Base-by-base conservation (phyloP, 2,113 vertebrate species). In the Halichoerus grypus region DNA sequence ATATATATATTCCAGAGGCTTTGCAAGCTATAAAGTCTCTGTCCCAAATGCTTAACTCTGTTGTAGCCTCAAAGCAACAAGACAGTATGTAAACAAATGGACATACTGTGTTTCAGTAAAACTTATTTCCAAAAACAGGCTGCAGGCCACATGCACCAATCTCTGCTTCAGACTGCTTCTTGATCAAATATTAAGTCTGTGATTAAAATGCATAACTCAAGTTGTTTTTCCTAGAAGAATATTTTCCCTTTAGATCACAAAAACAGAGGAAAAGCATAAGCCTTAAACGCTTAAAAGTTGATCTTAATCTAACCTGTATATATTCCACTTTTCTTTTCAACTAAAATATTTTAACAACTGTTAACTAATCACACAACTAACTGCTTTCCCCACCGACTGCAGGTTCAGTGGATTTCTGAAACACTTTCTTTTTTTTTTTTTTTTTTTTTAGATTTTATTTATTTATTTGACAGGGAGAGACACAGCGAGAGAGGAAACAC, bases 321-420 rank as follows among this genome's bases (percentile, higher is more conserved):
- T 76, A 81, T n/a, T 49, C 7, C 28, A 83, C 22, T 74, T 85
- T 24, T 67, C 28, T 92, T 90, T 65, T 76, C 42, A 86, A 77
- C 36, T 22, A 15, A 97, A 96, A 79, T 76, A 94, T 59, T 91
- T 77, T 88, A 92, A 88, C 39, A 63, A 46, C 15, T 94, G 39
- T 92, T 82, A 71, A 18, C 79, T 88, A 85, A 63, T 85, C 83
- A 89, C 24, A 86, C 79, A 94, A 92, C 53, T 65, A 94, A 92
- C 46, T 53, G n/a, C 84, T 59, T 91, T 72, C 69, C 22, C n/a
- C 36, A 92, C 59, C 31, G 51, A 55, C n/a, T 71, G 26, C 6
- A 82, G 42, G 36, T 33, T 80, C 76, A 79, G 28, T 49, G 7
- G 33, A 77, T 42, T 83, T 46, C 12, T 46, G 33, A 96, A 95